Evolutionary conservation across 2,888 invertebrate genomes (phyloP), one percentile per base, ranked within the genome.

Genomic region (Mamestra brassicae): DNA sequence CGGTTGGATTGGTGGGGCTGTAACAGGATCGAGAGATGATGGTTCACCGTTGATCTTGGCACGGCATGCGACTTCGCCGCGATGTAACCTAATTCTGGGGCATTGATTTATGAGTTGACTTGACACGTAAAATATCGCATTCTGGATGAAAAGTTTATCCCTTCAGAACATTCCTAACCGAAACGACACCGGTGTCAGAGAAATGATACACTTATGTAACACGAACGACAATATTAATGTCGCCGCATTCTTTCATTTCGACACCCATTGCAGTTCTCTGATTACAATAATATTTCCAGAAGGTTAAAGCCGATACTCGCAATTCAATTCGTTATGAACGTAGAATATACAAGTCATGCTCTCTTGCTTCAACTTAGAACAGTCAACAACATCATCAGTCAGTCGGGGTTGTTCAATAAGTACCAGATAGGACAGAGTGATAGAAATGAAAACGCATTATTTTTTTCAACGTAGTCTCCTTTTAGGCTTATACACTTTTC

Each of bases 31-130:
- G 54, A 69, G 60, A 67, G 68, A 70, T 58, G 66, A 79, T 64
- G 67, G 58, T 38, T 50, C 60, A 42, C 57, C 6, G 79, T 80
- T 71, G 78, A 78, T 83, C 64, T 79, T 86, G 85, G 76, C 85
- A 76, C 62, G 45, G 26, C 61, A 38, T 57, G 57, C 67, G 60
- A 36, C 8, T 54, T 57, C 38, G 61, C 55, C 38, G 36, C 64
- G 34, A 3, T 47, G 45, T 76, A 64, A 79, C 77, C 83, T 78
- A 76, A 47, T 78, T 78, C 70, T 50, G 63, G 26, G 54, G 36
- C 55, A 55, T 61, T 76, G 70, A 77, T 77, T 74, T 76, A 74
- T 67, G 63, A 50, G 57, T 60, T 13, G 10, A 36, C 47, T 60
- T 13, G 10, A 36, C 47, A 54, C 58, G 38, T 74, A 47, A 78